These are phyloP conservation scores for Colinus virginianus DNA, from an alignment of 2,113 vertebrate species.

Conservation along the genomic window DNA sequence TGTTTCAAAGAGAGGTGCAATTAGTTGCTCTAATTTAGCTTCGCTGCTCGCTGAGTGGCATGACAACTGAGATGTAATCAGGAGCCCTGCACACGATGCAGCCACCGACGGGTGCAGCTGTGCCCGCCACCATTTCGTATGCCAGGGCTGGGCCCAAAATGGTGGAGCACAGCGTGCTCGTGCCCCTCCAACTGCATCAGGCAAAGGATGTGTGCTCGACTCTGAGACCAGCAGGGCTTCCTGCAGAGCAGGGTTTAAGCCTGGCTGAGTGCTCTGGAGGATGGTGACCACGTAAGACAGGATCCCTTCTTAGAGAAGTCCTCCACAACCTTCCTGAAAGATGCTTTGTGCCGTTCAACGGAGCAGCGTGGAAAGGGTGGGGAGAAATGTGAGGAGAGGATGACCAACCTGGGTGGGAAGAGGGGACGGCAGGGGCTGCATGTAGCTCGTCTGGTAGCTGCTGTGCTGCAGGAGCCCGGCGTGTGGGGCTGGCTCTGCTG, in stretches of 20 bases:
- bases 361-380: too few species aligned
- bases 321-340: neutral
- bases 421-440: too few species aligned
- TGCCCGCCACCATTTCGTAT: neutral
- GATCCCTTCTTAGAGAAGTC: too few species aligned
- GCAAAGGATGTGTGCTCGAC: neutral
- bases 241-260: neutral
- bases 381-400: neutral
- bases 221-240: neutral
- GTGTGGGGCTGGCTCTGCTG: neutral
- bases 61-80: slow-evolving; percentile 21
- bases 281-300: too few species aligned
- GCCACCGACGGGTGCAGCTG: slow-evolving; percentile 3
- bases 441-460: neutral
- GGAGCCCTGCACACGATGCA: neutral
- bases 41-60: neutral
- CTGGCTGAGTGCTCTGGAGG: neutral
- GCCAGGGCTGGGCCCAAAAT: neutral
- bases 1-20: slow-evolving; percentile 68
- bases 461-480: fast-evolving
- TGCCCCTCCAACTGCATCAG: neutral
- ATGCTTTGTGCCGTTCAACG: neutral
- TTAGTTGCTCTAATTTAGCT: slow-evolving; percentile 72
- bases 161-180: neutral
- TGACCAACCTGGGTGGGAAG: neutral